phyloP scores from a whole-genome alignment of 2,888 invertebrate genomes.

The Laspeyria flexula region DNA sequence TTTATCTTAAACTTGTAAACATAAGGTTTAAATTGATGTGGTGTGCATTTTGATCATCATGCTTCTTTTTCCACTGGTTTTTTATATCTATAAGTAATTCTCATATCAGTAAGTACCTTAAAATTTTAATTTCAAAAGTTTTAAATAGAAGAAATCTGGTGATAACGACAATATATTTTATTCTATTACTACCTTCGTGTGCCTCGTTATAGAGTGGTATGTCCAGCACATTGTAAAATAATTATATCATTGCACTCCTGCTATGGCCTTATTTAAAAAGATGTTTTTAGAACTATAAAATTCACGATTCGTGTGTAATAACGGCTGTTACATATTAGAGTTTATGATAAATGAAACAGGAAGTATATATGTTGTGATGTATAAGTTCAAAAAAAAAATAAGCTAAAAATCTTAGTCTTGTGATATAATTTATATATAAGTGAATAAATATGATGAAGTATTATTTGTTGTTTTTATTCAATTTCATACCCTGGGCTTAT shows the following conservation, averaged over 20 bases:
- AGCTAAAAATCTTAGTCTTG: slow-evolving; percentile 81
- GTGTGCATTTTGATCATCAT: no score
- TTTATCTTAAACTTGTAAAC: no score
- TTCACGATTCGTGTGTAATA: slow-evolving; percentile 66
- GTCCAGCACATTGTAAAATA: slow-evolving; percentile 57
- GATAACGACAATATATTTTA: slow-evolving; percentile 72
- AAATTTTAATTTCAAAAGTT: slow-evolving; percentile 48
- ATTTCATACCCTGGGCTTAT: no score
- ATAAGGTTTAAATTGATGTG: no score
- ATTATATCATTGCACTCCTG: slow-evolving; percentile 55
- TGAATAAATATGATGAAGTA: slow-evolving; percentile 85
- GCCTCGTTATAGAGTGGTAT: slow-evolving; percentile 59
- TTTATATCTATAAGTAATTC: slow-evolving; percentile 51
- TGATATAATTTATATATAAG: slow-evolving; percentile 85
- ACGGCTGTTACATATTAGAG: slow-evolving; percentile 77
- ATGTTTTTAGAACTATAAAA: slow-evolving; percentile 55
- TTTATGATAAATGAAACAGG: slow-evolving; percentile 67
- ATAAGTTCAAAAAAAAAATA: slow-evolving; percentile 82
- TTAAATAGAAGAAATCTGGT: slow-evolving; percentile 51
- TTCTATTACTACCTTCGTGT: slow-evolving; percentile 61
- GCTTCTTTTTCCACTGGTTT: neutral
- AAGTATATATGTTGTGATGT: slow-evolving; percentile 83
- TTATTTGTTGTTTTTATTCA: slow-evolving; percentile 60
- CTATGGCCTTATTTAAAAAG: slow-evolving; percentile 78
- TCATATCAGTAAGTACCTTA: slow-evolving; percentile 75